Conservation (phyloP, 2,888 invertebrate genomes). For the Oligia latruncula region DNA sequence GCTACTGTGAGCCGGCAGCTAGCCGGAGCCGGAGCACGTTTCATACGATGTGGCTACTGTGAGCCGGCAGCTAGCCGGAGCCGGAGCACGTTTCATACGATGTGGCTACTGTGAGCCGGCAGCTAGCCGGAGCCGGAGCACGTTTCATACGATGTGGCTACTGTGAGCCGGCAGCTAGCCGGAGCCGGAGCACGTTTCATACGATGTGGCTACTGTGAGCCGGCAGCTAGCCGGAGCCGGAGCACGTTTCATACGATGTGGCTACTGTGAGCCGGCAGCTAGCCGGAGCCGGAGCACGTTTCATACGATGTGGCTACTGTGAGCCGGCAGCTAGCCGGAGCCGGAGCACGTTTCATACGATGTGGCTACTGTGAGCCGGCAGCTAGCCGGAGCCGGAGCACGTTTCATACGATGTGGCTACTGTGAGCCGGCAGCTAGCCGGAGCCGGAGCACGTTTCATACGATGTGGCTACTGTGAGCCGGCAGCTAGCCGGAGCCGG, state of each 20-base stretch:
- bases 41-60: not conserved
- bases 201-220: not conserved
- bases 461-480: not conserved
- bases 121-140: not conserved
- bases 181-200: not conserved
- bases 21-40: not conserved
- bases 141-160: not conserved
- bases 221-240: not conserved
- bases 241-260: not conserved
- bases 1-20: not conserved
- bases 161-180: not conserved
- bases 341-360: not conserved
- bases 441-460: not conserved
- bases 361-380: not conserved
- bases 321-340: not conserved
- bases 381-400: not conserved
- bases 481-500: not conserved
- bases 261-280: not conserved
- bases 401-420: not conserved
- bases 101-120: not conserved
- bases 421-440: not conserved
- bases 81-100: not conserved
- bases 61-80: not conserved
- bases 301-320: not conserved
- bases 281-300: not conserved